phyloP scores from a whole-genome alignment of 1,140 invertebrate genomes.

The Vanessa tameamea region DNA sequence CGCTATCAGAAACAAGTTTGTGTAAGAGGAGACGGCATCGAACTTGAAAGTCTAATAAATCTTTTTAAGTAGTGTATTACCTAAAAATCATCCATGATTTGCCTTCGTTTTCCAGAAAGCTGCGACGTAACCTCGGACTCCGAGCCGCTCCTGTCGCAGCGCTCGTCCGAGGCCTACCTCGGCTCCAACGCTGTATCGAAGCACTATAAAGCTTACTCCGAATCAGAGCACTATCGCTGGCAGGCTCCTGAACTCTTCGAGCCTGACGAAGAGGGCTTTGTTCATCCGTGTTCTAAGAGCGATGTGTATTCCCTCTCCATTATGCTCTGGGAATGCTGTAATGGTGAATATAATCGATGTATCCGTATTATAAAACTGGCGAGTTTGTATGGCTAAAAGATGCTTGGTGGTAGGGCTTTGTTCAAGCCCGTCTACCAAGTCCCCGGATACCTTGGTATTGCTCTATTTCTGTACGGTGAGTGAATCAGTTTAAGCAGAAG shows the following conservation, averaged over 20 bases:
- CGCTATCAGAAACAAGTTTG: too few relatives aligned
- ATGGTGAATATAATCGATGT: constrained; percentile 49
- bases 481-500: too few relatives aligned
- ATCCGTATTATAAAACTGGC: not conserved
- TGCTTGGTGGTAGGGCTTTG: too few relatives aligned
- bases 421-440: too few relatives aligned
- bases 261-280: constrained; percentile 56
- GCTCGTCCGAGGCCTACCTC: constrained; percentile 56
- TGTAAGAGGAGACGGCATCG: too few relatives aligned
- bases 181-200: constrained; percentile 46
- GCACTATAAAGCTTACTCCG: constrained; percentile 48
- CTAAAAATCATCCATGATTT: not conserved
- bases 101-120: constrained; percentile 19
- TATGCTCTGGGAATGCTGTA: constrained; percentile 74
- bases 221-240: constrained; percentile 60
- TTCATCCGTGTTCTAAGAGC: constrained; percentile 62
- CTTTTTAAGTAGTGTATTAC: too few relatives aligned
- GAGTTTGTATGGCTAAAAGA: not conserved
- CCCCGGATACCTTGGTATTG: too few relatives aligned
- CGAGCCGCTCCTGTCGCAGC: constrained; percentile 55
- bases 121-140: constrained; percentile 41
- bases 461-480: too few relatives aligned
- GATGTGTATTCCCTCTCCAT: constrained; percentile 73
- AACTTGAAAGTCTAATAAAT: too few relatives aligned
- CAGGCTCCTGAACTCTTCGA: constrained; percentile 73